Evolutionary conservation across 1,140 invertebrate genomes (phyloP).

Genomic region (Drosophila sechellia): DNA sequence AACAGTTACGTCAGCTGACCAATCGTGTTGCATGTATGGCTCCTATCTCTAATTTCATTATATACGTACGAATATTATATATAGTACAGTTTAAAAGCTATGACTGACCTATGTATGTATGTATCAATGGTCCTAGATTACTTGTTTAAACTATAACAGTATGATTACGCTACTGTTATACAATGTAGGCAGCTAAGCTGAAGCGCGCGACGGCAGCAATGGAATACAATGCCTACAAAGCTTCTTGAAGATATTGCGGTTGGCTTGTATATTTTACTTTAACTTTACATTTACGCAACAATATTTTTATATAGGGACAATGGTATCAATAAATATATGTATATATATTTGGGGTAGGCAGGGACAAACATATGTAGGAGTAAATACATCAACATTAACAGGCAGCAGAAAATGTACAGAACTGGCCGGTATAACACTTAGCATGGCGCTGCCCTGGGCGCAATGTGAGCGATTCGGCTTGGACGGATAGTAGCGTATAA

Average conservation of each 20-base stretch:
- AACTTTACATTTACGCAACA: slow-evolving; percentile 31
- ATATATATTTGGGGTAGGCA: slow-evolving; percentile 30
- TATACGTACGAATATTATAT: slow-evolving; percentile 29
- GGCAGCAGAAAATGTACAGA: slow-evolving; percentile 46
- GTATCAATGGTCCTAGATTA: slow-evolving; percentile 20
- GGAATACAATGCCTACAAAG: slow-evolving; percentile 26
- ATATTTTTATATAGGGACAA: slow-evolving; percentile 21
- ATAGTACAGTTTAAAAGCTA: slow-evolving; percentile 25
- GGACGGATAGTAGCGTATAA: slow-evolving; percentile 39
- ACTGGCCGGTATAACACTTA: slow-evolving; percentile 68
- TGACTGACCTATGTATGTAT: slow-evolving; percentile 18
- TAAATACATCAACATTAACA: slow-evolving; percentile 43
- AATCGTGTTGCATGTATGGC: slow-evolving; percentile 6
- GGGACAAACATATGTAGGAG: slow-evolving; percentile 29
- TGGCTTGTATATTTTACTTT: background rate
- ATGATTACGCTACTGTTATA: slow-evolving; percentile 6
- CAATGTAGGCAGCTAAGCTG: slow-evolving; percentile 23
- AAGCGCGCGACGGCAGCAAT: slow-evolving; percentile 44
- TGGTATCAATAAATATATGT: slow-evolving; percentile 37
- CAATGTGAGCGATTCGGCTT: slow-evolving; percentile 43
- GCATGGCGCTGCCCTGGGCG: slow-evolving; percentile 54
- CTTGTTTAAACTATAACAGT: slow-evolving; percentile 1
- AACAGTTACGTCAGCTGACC: slow-evolving; percentile 30
- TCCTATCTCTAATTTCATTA: slow-evolving; percentile 16
- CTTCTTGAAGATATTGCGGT: slow-evolving; percentile 16